phyloP scores from a whole-genome alignment of 1,140 invertebrate species.

The Uloborus diversus region DNA sequence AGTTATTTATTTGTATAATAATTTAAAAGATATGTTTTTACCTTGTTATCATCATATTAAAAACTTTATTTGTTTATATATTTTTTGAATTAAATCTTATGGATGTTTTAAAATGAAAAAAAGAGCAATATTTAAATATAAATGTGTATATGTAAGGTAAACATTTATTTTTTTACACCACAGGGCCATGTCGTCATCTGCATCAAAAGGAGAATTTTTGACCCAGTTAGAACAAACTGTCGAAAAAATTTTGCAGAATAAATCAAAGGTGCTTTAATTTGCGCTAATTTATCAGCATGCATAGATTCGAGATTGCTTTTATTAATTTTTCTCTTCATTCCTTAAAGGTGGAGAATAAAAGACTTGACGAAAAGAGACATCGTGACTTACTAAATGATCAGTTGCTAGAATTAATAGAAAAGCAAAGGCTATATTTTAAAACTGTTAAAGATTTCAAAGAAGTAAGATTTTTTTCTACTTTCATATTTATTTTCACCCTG shows the following conservation, averaged over 20 bases:
- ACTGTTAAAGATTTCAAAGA: conserved; percentile 81
- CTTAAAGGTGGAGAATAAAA: conserved; percentile 68
- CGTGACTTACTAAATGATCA: conserved; percentile 77
- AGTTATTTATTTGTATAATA: no score
- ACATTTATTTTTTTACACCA: conserved; percentile 48
- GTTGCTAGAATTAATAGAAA: conserved; percentile 77
- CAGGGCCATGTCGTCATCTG: conserved; percentile 67
- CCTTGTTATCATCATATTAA: not conserved
- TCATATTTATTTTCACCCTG: no score
- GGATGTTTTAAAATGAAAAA: no score
- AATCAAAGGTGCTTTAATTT: conserved; percentile 83
- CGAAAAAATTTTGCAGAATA: conserved; percentile 82
- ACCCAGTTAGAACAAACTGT: conserved; percentile 88
- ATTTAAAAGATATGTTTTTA: no score
- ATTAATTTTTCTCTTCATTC: no score
- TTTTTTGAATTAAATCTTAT: not conserved
- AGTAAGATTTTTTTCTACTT: conserved; percentile 50
- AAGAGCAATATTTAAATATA: no score
- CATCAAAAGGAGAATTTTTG: conserved; percentile 82
- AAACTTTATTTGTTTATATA: not conserved
- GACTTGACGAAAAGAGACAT: conserved; percentile 76
- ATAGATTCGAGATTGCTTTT: no score
- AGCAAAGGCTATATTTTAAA: conserved; percentile 83
- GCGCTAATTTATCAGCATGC: no score
- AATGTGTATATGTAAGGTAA: no score